Evolutionary conservation across 2,797 vertebrate genomes (phyloP).

Genomic region (Sylvilagus floridanus): DNA sequence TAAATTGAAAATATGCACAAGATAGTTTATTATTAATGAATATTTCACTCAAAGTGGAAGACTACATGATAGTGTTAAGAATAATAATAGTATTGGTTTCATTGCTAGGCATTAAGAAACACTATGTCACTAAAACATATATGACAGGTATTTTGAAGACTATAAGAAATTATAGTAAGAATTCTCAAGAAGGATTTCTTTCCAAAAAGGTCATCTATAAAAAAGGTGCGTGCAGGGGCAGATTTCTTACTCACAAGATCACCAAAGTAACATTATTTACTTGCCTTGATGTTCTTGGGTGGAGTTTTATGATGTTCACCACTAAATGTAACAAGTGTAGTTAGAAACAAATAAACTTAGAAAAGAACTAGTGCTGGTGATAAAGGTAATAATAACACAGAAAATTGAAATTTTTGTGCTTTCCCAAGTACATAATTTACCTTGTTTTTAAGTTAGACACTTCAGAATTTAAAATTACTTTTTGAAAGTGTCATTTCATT

Average conservation of each 20-base stretch:
- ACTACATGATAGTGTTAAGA: not conserved
- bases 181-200: conserved; percentile 73
- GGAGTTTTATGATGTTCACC: conserved; percentile 74
- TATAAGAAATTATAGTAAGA: conserved; percentile 72
- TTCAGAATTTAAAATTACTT: conserved; percentile 33
- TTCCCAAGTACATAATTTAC: conserved; percentile 67
- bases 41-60: not conserved
- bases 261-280: conserved; percentile 77
- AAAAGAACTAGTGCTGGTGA: conserved; percentile 37
- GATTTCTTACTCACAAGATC: conserved; percentile 73
- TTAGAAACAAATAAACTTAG: conserved; percentile 71
- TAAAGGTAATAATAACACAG: conserved; percentile 56
- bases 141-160: conserved; percentile 65
- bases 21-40: conserved; percentile 39
- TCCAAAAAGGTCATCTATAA: conserved; percentile 82
- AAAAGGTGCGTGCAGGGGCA: not conserved
- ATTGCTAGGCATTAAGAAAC: conserved; percentile 55
- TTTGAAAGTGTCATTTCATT: conserved; percentile 14
- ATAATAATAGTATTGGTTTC: conserved; percentile 6
- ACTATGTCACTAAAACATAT: conserved; percentile 58
- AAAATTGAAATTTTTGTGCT: conserved; percentile 54
- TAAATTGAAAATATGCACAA: conserved; percentile 45
- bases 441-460: conserved; percentile 54
- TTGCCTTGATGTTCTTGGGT: conserved; percentile 56
- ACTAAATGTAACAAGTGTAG: conserved; percentile 66